Base-by-base conservation (phyloP, 2,113 vertebrate genomes). In the Lepus timidus region DNA sequence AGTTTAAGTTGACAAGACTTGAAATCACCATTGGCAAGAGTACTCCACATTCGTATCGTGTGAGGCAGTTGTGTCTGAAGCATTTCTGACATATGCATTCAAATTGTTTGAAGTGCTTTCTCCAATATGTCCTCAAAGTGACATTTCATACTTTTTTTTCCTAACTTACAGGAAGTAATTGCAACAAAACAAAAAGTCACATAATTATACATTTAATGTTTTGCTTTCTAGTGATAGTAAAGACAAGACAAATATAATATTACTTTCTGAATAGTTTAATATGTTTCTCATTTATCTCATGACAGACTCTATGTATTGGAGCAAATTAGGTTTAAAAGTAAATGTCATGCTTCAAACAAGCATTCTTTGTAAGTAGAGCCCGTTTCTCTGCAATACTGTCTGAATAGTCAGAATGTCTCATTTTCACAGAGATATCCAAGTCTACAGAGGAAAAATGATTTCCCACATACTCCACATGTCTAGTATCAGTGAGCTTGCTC, bases 261-360 rank as follows among this genome's bases (percentile, higher is more conserved):
- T 19, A 65, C 27, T 61, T 95, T 51, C 12, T 93, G 13, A 65
- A 67, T 68, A 64, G 33, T 88, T 44, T 44, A 81, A 90, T 67
- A 0, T 16, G 78, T 52, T 85, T 65, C 12, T 88, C 23, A 88
- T 49, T 70, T 86, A 61, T 17, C 9, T 84, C 5, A 23, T 78
- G 9, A 67, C 6, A 51, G 44, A 44, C 44, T 44, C 3, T 67
- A 44, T 16, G 1, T 13, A 4, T 71, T 90, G 51, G 88, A 76
- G 44, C 17, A 93, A 89, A 90, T 73, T 73, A 84, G 25, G 27
- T 85, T 92, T 94, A 55, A 58, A 62, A 55, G 61, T 33, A 85
- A 74, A 76, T 68, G 25, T 33, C 29, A 85, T 79, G 68, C 23
- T 23, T 85, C 39, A 70, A 79, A 86, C 17, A 33, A 4, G 4